phyloP scores from a whole-genome alignment of 2,797 vertebrate genomes.

The Enteromius viviparus region DNA sequence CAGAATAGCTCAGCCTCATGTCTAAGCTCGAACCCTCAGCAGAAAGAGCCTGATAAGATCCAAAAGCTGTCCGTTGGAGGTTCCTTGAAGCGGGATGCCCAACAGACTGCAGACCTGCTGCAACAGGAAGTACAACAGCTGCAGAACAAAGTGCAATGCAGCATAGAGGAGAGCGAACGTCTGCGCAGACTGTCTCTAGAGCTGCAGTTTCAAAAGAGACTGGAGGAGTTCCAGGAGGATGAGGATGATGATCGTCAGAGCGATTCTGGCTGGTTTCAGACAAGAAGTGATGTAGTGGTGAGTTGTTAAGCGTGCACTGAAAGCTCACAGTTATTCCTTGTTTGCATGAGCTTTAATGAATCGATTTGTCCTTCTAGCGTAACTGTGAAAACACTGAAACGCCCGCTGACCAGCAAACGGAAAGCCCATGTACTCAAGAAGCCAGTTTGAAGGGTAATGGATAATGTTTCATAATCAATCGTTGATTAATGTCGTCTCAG shows the following conservation, averaged over 20 bases:
- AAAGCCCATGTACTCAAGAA: conserved; percentile 23
- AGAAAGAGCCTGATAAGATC: conserved; percentile 75
- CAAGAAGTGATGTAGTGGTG: conserved; percentile 2
- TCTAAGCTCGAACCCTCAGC: conserved; percentile 75
- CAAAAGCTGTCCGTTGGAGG: conserved; percentile 72
- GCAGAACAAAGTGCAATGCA: conserved; percentile 79
- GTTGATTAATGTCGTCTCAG: background rate
- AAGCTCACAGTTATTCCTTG: background rate
- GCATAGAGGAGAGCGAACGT: conserved; percentile 80
- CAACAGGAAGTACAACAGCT: conserved; percentile 85
- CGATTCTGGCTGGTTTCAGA: background rate
- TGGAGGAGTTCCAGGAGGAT: conserved; percentile 86
- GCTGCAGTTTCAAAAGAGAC: conserved; percentile 92
- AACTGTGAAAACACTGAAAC: background rate
- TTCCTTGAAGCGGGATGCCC: background rate
- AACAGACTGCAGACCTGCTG: conserved; percentile 79
- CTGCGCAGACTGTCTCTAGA: conserved; percentile 88
- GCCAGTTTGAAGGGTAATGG: conserved; percentile 19
- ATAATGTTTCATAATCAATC: background rate
- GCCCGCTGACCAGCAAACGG: background rate
- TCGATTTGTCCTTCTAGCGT: background rate
- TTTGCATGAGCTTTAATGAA: background rate
- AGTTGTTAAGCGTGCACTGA: conserved; percentile 7
- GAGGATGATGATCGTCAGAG: conserved; percentile 52
- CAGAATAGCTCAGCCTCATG: conserved; percentile 78